Evolutionary conservation across 2,113 vertebrate genomes (phyloP), one percentile per base, ranked within the genome.

Genomic region (Emydocephalus ijimae): DNA sequence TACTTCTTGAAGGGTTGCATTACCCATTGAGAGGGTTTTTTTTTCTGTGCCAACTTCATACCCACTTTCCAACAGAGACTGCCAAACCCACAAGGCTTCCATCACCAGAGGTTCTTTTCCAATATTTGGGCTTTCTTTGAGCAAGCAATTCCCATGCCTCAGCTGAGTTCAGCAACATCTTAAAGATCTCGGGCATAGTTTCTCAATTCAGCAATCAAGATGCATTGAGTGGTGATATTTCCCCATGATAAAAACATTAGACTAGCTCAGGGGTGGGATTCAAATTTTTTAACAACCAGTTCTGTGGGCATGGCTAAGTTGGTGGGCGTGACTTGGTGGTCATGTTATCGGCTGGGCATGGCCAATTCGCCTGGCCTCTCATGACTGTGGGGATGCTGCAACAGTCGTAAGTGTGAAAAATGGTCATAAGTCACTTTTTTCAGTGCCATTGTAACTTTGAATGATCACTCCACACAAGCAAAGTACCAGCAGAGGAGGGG

Each of bases 91-190:
- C 87, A 89, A 89, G 61, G 39, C 64, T 89, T 89, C 64, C 18
- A 81, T 89, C 91, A 48, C 87, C 87, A 92, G 18, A 48, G 50
- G 74, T 81, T 92, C 64, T 89, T 89, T 64, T 26, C 87, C 88
- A 64, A 89, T 69, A 92, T 81, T 92, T 92, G 87, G 57, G 45
- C 57, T 88, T 29, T 64, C 87, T 57, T 81, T 56, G 39, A 81
- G 87, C 59, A 56, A 89, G 14, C 61, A 89, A 92, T 89, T 85
- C 55, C 48, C 86, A 92, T 29, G 52, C 48, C 57, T 64, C 86
- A 64, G n/a, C 55, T 20, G 43, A 69, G 59, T 23, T 50, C 64
- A 43, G n/a, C 9, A 56, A 88, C 52, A 29, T 39, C 39, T 56
- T 21, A 54, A 88, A n/a, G 87, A 10, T 88, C n/a, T 88, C 8